Evolutionary conservation across 2,113 vertebrate species (phyloP).

Genomic region (Ictalurus punctatus): DNA sequence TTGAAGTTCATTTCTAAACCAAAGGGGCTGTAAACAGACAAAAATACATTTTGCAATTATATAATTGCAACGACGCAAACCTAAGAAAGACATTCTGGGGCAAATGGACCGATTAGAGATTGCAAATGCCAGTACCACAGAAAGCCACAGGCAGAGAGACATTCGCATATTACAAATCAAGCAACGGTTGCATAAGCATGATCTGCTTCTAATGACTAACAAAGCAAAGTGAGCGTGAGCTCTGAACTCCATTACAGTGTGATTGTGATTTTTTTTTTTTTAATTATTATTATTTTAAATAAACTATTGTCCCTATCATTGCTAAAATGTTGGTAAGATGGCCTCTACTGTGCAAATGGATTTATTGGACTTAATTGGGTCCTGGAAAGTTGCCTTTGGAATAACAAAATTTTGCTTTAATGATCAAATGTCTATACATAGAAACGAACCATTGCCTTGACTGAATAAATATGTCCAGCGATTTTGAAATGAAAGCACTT

Average conservation of each 20-base stretch:
- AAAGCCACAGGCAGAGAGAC: neutral
- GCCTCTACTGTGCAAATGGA: neutral
- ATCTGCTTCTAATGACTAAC: slow-evolving; percentile 7
- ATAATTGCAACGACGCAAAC: slow-evolving; percentile 14
- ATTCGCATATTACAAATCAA: slow-evolving; percentile 5
- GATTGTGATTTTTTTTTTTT: neutral
- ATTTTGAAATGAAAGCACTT: neutral
- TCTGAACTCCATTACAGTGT: neutral
- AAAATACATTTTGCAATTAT: slow-evolving; percentile 12
- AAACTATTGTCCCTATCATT: neutral
- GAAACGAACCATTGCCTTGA: neutral
- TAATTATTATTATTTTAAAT: neutral
- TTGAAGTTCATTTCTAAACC: slow-evolving; percentile 8
- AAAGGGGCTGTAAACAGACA: neutral
- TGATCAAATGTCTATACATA: neutral
- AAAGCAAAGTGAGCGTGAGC: neutral
- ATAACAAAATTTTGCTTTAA: neutral
- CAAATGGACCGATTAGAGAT: neutral
- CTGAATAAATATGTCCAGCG: neutral
- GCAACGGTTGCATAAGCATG: neutral
- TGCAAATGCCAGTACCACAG: neutral
- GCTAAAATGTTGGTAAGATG: neutral
- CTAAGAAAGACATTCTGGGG: neutral
- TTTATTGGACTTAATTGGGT: neutral
- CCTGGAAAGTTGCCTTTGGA: neutral